Evolutionary conservation across 2,888 invertebrate genomes (phyloP), one percentile per base, ranked within the genome.

Genomic region (Pollenia labialis): DNA sequence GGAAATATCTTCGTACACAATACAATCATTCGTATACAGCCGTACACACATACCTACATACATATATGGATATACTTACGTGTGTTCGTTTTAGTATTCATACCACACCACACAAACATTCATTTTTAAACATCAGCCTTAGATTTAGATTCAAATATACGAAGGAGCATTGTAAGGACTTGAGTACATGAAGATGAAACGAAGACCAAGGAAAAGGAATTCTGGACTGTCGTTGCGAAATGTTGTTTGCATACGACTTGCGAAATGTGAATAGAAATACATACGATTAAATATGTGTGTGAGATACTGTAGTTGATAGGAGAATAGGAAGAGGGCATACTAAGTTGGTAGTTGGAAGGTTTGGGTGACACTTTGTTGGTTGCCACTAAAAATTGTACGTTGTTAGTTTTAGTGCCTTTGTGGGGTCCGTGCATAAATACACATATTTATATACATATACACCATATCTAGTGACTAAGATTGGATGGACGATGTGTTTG

Each of bases 211-310:
- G 87, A 89, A 88, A 87, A 88, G 52, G 85, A 85, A 76, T 72
- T 88, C 81, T 80, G 76, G 85, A 83, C 86, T 87, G 90, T 91
- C 90, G 90, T 90, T 92, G 87, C 90, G 90, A 91, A 91, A 92
- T 90, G 90, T 91, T 92, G 92, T 92, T 92, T 92, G 92, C 92
- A 92, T 92, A 92, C 91, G 91, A 92, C 92, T 92, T 92, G 91
- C 91, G 92, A 92, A 92, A 91, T 91, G 91, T 92, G 92, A 90
- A 92, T 90, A 91, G 90, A 90, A 85, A 83, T 81, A 80, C 68
- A 83, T 81, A 80, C 68, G 81, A 68, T 6, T 6, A 32, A 32
- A 62, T 68, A 46, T 72, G 68, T 69, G 48, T 62, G 18, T 66
- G 14, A 10, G 50, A 46, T 58, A 46, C 23, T 77, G n/a, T 56